These are phyloP conservation scores for Terrapene triunguis DNA, from an alignment of 2,113 vertebrate genomes.

Conservation along the genomic window DNA sequence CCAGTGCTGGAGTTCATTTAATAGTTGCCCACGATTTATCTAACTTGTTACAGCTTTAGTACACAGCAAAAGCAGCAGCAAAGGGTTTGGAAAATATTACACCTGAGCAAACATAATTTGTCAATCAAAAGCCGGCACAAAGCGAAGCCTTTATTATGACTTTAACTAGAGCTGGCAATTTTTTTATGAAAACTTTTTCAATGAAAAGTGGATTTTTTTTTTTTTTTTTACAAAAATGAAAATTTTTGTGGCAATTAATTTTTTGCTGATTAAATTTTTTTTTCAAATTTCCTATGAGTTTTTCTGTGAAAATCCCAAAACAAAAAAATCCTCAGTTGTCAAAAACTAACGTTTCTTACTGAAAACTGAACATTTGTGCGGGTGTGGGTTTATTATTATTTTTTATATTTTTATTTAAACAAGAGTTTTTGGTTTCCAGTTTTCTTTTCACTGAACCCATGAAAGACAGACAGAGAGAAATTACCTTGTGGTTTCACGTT, in stretches of 20 bases:
- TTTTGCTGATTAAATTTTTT: background rate
- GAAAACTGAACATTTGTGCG: no score
- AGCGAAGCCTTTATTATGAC: background rate
- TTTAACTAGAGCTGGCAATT: background rate
- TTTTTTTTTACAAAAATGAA: background rate
- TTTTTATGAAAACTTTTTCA: background rate
- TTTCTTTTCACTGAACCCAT: background rate
- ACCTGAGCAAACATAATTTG: conserved; percentile 33
- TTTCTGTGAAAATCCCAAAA: background rate
- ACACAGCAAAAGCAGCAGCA: conserved; percentile 20
- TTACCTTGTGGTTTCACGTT: background rate
- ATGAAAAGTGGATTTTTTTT: background rate
- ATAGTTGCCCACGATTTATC: conserved; percentile 49
- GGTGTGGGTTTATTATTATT: no score
- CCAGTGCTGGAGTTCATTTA: conserved; percentile 26
- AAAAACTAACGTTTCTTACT: background rate
- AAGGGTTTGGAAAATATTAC: conserved; percentile 44
- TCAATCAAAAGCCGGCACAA: conserved; percentile 26
- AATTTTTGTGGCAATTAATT: background rate
- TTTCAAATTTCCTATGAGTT: background rate
- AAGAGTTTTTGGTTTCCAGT: background rate
- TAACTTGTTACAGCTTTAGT: conserved; percentile 50
- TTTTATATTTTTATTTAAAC: no score
- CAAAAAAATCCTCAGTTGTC: background rate
- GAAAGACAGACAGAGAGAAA: background rate